A percentile compares a stretch with the other conserved stretches of the same genome.
Evolutionary conservation across 2,113 vertebrate genomes (phyloP).

Genomic region (Dasyprocta punctata): DNA sequence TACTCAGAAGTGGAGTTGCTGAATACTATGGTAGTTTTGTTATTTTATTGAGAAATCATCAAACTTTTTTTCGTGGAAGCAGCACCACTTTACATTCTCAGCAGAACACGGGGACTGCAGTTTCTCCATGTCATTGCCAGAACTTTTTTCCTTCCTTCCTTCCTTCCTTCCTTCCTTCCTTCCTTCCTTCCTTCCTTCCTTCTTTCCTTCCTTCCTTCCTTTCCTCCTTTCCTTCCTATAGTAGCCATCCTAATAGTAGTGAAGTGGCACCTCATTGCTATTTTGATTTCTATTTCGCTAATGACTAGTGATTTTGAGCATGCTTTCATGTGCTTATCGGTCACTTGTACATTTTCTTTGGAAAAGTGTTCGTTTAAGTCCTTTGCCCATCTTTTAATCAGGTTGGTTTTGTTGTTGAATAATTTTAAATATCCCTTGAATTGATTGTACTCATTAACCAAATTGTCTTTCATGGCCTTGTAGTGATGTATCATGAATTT

Average conservation of each 20-base stretch:
- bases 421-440: slow-evolving; percentile 46
- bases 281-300: slow-evolving; percentile 28
- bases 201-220: not conserved
- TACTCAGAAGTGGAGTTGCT: not conserved
- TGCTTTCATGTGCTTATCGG: not conserved
- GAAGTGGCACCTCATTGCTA: not conserved
- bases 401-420: not conserved
- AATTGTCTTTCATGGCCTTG: not conserved
- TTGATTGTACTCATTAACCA: not conserved
- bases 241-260: not conserved
- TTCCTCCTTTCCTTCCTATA: not conserved
- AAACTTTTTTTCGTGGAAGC: not conserved
- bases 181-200: too few relatives aligned
- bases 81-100: not conserved
- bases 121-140: not conserved
- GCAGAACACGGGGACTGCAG: not conserved
- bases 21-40: not conserved
- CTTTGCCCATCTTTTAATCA: slow-evolving; percentile 31
- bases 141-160: not conserved
- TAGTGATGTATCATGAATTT: not conserved
- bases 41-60: not conserved
- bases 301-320: not conserved
- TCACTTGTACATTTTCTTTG: not conserved
- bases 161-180: too few relatives aligned
- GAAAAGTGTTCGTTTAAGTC: slow-evolving; percentile 1